Evolutionary conservation across 2,113 vertebrate genomes (phyloP).

Genomic region (Tragelaphus scriptus): DNA sequence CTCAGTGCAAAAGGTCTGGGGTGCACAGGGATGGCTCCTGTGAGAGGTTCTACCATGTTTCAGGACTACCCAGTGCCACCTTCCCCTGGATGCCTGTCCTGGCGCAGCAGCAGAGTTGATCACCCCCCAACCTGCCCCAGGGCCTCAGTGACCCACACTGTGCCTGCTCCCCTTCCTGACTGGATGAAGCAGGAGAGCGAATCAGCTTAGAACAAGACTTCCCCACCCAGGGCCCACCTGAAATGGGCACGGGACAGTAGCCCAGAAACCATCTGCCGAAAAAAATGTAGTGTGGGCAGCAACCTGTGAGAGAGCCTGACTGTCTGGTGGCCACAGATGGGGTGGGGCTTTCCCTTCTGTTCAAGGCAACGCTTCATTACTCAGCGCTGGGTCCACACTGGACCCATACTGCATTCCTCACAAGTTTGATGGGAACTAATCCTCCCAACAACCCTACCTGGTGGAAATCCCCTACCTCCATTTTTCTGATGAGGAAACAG

Average conservation of each 20-base stretch:
- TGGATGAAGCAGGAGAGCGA: neutral
- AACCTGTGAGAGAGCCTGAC: neutral
- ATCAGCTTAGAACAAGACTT: neutral
- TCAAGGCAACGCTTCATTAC: neutral
- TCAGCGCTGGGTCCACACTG: rapidly evolving
- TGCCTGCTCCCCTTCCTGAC: neutral
- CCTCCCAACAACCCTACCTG: no score
- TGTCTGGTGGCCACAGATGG: neutral
- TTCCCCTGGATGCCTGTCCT: neutral
- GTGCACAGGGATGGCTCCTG: no score
- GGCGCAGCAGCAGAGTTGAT: neutral
- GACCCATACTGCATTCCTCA: neutral
- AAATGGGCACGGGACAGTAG: neutral
- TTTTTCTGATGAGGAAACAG: neutral
- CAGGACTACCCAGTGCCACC: neutral
- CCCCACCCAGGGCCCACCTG: neutral
- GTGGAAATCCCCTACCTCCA: neutral
- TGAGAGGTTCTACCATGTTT: neutral
- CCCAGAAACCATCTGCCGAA: neutral
- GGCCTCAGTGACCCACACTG: neutral
- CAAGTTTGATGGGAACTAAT: neutral
- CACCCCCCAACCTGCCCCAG: neutral
- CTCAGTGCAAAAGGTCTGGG: neutral
- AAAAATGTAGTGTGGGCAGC: neutral
- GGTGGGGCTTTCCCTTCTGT: neutral